Percentiles rank a stretch among this genome's conserved stretches.
These are phyloP conservation scores for Prunella himalayana DNA, from an alignment of 2,113 vertebrate genomes.

Conservation along the genomic window DNA sequence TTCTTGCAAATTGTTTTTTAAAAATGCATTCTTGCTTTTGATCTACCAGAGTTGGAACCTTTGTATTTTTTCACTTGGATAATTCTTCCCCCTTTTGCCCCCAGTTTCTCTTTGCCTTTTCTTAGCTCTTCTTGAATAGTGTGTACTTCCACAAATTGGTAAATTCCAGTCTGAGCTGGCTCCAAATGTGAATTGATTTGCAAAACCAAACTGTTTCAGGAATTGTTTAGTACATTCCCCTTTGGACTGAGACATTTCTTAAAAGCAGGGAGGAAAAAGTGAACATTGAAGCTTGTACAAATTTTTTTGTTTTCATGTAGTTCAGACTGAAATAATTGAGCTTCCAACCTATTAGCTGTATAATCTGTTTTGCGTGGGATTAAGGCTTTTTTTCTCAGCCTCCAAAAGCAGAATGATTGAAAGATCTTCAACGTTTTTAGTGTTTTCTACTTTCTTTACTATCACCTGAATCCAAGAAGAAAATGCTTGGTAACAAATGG, in stretches of 20 bases:
- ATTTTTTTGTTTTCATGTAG: not conserved
- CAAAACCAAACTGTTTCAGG: not conserved
- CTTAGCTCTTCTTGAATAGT: not conserved
- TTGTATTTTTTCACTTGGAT: not conserved
- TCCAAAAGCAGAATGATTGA: not conserved
- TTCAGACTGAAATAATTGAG: not conserved
- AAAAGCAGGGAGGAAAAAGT: not conserved
- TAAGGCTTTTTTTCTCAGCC: not conserved
- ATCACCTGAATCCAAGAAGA: not conserved
- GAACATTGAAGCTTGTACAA: not conserved
- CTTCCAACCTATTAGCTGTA: not conserved
- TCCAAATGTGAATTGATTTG: not conserved
- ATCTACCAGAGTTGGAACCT: not conserved
- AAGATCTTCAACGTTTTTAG: not conserved
- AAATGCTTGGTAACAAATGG: not conserved
- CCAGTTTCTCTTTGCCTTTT: not conserved
- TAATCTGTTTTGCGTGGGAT: not conserved
- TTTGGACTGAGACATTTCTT: not conserved
- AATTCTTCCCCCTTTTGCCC: rapidly evolving
- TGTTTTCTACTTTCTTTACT: not conserved
- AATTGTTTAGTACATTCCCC: not conserved
- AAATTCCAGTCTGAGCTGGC: not conserved
- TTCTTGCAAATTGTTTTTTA: not conserved
- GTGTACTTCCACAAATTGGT: not conserved
- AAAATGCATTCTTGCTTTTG: not conserved